Evolutionary conservation across 2,888 invertebrate genomes (phyloP).

Genomic region (Drosophila anomelani): DNA sequence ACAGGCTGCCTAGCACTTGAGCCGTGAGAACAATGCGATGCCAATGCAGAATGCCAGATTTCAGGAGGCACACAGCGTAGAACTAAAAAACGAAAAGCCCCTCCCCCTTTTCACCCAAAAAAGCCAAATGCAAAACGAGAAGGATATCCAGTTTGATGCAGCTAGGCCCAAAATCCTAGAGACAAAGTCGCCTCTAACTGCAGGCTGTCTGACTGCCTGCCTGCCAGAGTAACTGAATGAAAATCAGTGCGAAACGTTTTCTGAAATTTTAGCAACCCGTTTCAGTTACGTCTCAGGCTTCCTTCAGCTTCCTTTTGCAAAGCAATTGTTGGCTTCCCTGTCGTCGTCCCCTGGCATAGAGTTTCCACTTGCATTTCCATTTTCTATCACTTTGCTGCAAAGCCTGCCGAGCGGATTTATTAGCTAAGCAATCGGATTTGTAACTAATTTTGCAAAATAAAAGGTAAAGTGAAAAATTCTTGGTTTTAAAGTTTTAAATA

Average conservation of each 20-base stretch:
- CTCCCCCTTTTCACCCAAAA: constrained; percentile 19
- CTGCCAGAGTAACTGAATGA: constrained; percentile 62
- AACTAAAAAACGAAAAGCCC: constrained; percentile 1
- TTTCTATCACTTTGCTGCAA: constrained; percentile 53
- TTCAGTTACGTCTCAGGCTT: constrained; percentile 5
- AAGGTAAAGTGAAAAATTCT: background rate
- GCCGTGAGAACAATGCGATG: constrained; percentile 73
- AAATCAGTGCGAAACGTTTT: constrained; percentile 67
- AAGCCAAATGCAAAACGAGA: constrained; percentile 61
- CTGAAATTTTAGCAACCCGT: constrained; percentile 57
- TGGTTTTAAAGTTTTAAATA: background rate
- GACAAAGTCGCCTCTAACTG: constrained; percentile 37
- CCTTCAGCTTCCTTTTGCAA: constrained; percentile 4
- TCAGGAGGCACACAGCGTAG: constrained; percentile 35
- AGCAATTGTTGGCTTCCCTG: constrained; percentile 56
- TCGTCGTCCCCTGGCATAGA: constrained; percentile 8
- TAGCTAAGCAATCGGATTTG: constrained; percentile 24
- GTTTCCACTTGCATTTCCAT: constrained; percentile 47
- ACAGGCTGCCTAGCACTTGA: constrained; percentile 69
- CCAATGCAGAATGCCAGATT: constrained; percentile 66
- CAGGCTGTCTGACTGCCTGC: constrained; percentile 7
- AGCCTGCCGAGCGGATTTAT: constrained; percentile 32
- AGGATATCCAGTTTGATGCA: constrained; percentile 40
- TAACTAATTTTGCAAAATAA: constrained; percentile 8
- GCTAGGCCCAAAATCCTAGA: constrained; percentile 39